These are phyloP conservation scores for Halichoeres trimaculatus DNA, from an alignment of 2,113 vertebrate species.

Conservation along the genomic window DNA sequence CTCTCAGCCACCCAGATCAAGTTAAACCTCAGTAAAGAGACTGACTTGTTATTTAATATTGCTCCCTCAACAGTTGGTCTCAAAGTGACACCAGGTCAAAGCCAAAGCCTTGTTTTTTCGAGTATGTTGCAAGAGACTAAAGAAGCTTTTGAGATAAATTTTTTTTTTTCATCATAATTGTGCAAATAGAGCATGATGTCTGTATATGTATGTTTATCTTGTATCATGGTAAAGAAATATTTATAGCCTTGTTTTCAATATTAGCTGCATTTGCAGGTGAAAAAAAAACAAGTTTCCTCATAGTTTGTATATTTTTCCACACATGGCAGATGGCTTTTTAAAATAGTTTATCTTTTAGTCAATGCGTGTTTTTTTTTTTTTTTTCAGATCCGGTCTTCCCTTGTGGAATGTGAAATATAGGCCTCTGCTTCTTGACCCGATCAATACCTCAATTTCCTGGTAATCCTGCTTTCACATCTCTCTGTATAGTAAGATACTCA, in stretches of 20 bases:
- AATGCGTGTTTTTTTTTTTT: neutral
- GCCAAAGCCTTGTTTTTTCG: too few relatives aligned
- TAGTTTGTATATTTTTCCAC: neutral
- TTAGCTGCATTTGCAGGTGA: too few relatives aligned
- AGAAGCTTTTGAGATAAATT: neutral
- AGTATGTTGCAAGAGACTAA: too few relatives aligned
- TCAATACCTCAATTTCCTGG: slow-evolving; percentile 74
- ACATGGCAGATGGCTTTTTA: slow-evolving; percentile 20
- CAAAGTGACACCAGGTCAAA: too few relatives aligned
- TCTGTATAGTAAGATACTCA: slow-evolving; percentile 73
- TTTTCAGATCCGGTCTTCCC: slow-evolving; percentile 43
- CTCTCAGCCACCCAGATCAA: too few relatives aligned
- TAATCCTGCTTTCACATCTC: slow-evolving; percentile 73
- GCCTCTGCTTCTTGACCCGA: slow-evolving; percentile 56
- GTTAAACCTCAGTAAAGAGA: too few relatives aligned
- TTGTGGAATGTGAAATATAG: slow-evolving; percentile 68
- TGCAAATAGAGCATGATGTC: neutral
- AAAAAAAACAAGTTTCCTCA: neutral
- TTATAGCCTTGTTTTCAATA: too few relatives aligned
- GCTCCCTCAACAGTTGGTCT: too few relatives aligned
- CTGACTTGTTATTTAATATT: too few relatives aligned
- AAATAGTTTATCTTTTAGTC: slow-evolving; percentile 36
- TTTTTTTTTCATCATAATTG: neutral
- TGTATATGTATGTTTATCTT: too few relatives aligned
- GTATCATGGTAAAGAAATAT: too few relatives aligned